phyloP scores from a whole-genome alignment of 2,113 vertebrate genomes.

The Pseudorectes ferrugineus region DNA sequence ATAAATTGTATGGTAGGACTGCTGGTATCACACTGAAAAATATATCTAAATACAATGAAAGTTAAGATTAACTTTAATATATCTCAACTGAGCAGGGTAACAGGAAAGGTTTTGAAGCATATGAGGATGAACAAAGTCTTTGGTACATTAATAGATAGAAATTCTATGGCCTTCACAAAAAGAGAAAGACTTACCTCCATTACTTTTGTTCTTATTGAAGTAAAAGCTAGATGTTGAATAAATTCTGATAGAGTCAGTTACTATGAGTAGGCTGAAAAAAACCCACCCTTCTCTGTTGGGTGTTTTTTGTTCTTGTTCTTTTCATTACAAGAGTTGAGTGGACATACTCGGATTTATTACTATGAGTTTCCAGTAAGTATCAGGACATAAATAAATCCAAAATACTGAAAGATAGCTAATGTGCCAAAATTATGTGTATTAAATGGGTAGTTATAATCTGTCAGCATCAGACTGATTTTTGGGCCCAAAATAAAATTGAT shows the following conservation, averaged over 20 bases:
- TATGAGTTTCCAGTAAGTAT: not conserved
- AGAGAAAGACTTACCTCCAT: not conserved
- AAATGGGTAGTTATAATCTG: not conserved
- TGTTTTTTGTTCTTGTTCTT: not conserved
- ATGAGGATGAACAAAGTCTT: not conserved
- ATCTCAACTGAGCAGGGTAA: not conserved
- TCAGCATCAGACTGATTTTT: not conserved
- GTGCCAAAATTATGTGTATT: not conserved
- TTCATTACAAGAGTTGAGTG: not conserved
- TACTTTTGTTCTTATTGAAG: not conserved
- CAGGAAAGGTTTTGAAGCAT: not conserved
- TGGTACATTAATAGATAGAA: not conserved
- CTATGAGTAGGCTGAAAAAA: not conserved
- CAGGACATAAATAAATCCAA: not conserved
- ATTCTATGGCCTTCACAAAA: not conserved
- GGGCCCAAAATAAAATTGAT: not conserved
- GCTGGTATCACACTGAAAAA: not conserved
- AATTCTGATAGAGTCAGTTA: not conserved
- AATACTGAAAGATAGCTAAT: not conserved
- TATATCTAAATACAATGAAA: not conserved
- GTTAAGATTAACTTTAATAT: not conserved
- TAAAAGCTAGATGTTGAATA: not conserved
- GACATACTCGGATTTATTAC: not conserved
- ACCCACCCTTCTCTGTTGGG: fast-evolving
- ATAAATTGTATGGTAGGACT: not conserved